These are phyloP conservation scores for Alligator mississippiensis DNA, from an alignment of 2,113 vertebrate genomes.

Conservation along the genomic window DNA sequence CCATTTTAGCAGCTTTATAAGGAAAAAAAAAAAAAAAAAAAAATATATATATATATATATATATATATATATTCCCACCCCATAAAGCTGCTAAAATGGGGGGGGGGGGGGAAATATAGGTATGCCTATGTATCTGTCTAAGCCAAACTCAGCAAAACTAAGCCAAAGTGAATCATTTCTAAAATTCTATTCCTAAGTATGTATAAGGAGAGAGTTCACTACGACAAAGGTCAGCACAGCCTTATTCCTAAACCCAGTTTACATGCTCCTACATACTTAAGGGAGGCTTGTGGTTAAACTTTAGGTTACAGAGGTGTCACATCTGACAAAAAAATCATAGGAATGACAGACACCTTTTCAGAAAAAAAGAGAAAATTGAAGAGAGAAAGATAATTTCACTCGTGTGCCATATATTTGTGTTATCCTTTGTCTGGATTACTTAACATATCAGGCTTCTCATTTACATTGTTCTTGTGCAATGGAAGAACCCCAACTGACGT, in stretches of 20 bases:
- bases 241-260: background rate
- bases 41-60: background rate
- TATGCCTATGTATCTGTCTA: too few relatives aligned
- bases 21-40: too few relatives aligned
- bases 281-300: background rate
- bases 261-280: fast-evolving
- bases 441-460: background rate
- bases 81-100: too few relatives aligned
- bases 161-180: background rate
- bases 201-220: background rate
- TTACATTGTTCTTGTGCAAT: background rate
- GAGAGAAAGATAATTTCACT: background rate
- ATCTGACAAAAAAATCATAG: background rate
- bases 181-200: background rate
- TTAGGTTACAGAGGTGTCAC: background rate
- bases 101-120: too few relatives aligned
- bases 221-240: background rate
- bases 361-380: background rate
- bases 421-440: background rate
- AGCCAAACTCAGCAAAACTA: background rate
- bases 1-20: constrained; percentile 9
- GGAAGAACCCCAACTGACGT: background rate
- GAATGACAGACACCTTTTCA: background rate
- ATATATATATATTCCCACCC: too few relatives aligned
- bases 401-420: background rate